phyloP scores from a whole-genome alignment of 2,113 vertebrate genomes.

The Nothocercus julius region DNA sequence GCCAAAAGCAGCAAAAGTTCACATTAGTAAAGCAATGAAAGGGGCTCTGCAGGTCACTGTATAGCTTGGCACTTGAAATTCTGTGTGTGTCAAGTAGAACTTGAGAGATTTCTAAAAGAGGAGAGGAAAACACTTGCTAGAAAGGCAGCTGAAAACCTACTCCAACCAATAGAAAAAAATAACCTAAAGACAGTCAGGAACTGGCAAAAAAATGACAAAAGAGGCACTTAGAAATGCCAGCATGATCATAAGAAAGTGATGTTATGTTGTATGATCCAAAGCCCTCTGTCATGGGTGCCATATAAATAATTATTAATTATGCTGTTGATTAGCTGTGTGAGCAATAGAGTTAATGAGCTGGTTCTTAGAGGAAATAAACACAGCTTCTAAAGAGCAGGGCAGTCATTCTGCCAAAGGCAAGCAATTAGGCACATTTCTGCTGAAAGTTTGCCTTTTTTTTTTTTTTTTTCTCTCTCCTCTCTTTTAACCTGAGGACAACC shows the following conservation, averaged over 20 bases:
- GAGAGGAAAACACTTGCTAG: background rate
- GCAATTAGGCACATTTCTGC: conserved; percentile 60
- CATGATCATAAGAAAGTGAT: conserved; percentile 34
- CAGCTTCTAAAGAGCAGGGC: conserved; percentile 57
- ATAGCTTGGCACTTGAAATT: background rate
- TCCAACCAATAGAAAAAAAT: background rate
- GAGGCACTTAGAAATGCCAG: background rate
- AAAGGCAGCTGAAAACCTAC: background rate
- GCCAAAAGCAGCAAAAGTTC: background rate
- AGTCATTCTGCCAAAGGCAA: conserved; percentile 62
- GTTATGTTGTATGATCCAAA: conserved; percentile 36
- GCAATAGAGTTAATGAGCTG: conserved; percentile 66
- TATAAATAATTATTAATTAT: conserved; percentile 71
- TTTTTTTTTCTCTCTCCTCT: background rate
- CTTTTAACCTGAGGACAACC: conserved; percentile 33
- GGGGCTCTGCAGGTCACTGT: background rate
- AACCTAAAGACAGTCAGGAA: background rate
- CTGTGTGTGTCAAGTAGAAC: background rate
- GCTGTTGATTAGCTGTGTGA: conserved; percentile 66
- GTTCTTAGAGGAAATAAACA: conserved; percentile 54
- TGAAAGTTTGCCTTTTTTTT: conserved; percentile 22
- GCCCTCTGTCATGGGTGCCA: conserved; percentile 23
- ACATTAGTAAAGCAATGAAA: too few relatives aligned
- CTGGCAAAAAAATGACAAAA: background rate
- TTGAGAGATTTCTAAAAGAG: background rate